These are phyloP conservation scores for Labia minor DNA, from an alignment of 2,888 invertebrate genomes.

Conservation along the genomic window DNA sequence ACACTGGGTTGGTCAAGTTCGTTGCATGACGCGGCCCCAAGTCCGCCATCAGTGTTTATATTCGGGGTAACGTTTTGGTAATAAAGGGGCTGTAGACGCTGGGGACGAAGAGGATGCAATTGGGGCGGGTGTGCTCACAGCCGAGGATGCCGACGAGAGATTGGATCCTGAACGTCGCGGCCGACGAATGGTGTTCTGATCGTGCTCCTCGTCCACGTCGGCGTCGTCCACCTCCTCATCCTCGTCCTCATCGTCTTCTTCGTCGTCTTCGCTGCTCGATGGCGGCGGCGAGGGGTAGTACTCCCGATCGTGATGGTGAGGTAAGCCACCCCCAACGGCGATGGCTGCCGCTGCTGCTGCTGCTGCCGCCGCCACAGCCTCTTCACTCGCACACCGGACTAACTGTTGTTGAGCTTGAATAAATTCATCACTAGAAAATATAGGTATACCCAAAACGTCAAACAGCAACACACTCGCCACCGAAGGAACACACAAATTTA, in stretches of 20 bases:
- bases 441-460: constrained; percentile 44
- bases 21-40: constrained; percentile 30
- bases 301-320: constrained; percentile 32
- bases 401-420: constrained; percentile 94
- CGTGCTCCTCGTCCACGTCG: constrained; percentile 24
- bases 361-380: constrained; percentile 46
- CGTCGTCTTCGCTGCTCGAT: constrained; percentile 32
- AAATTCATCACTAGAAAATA: constrained; percentile 94
- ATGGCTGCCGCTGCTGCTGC: constrained; percentile 30
- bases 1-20: constrained; percentile 15
- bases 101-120: constrained; percentile 28
- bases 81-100: constrained; percentile 28
- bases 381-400: constrained; percentile 92
- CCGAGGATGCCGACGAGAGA: neutral
- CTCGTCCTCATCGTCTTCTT: constrained; percentile 36
- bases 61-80: constrained; percentile 55
- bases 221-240: constrained; percentile 32
- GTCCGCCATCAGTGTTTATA: constrained; percentile 58
- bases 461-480: constrained; percentile 21
- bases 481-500: constrained; percentile 14
- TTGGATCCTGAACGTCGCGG: constrained; percentile 14
- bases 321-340: constrained; percentile 39
- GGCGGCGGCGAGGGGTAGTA: constrained; percentile 48
- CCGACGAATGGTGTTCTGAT: constrained; percentile 23
- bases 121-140: constrained; percentile 19